Conservation (phyloP, 2,797 vertebrate species). For the Telmatherina bonti region DNA sequence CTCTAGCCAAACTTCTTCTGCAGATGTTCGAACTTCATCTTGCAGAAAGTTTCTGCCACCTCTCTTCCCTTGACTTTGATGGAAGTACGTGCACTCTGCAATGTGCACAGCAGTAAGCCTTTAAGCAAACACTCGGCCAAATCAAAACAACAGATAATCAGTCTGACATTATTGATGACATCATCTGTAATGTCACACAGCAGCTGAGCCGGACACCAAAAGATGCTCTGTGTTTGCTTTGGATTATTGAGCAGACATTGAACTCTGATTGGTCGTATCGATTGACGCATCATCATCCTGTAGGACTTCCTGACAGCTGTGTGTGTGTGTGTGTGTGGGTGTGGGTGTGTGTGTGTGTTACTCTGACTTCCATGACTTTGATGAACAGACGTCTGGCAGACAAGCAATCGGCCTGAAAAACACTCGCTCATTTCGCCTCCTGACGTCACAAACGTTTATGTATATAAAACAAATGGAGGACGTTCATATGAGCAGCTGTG, state of each 20-base stretch:
- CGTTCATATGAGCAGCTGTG: background rate
- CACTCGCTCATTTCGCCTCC: too few species aligned
- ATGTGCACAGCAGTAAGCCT: too few species aligned
- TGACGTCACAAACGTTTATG: too few species aligned
- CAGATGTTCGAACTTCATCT: too few species aligned
- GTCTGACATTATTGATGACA: background rate
- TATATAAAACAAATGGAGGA: too few species aligned
- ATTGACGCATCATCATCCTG: conserved; percentile 12
- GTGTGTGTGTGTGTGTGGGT: conserved; percentile 6
- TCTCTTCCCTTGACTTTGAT: too few species aligned
- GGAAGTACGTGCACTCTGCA: too few species aligned
- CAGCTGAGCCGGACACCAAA: background rate
- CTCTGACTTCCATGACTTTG: conserved; percentile 27
- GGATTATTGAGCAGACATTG: background rate
- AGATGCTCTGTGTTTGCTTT: too few species aligned
- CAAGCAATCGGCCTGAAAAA: conserved; percentile 5
- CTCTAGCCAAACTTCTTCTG: too few species aligned
- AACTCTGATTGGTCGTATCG: conserved; percentile 30
- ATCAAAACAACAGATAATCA: background rate
- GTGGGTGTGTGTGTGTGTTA: background rate
- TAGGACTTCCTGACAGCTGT: conserved; percentile 6
- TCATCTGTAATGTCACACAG: conserved; percentile 24
- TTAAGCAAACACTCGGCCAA: too few species aligned
- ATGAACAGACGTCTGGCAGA: background rate
- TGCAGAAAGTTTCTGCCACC: too few species aligned